Conservation (phyloP, 2,797 vertebrate species). For the Rhinophrynus dorsalis region DNA sequence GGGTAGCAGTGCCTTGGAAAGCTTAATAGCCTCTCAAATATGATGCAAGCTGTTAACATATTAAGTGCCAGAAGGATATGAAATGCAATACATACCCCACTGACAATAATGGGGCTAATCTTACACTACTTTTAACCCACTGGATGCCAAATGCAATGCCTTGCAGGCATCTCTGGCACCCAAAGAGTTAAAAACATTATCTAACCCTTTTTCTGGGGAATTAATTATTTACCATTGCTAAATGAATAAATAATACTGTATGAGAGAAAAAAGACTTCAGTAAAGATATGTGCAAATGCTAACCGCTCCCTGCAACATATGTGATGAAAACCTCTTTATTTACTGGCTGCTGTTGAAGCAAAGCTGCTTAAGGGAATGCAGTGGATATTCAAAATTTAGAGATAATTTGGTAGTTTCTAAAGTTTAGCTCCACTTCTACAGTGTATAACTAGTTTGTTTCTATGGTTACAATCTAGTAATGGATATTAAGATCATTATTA, state of each 20-base stretch:
- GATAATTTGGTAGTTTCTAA: not conserved
- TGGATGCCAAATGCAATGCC: too few relatives aligned
- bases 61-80: too few relatives aligned
- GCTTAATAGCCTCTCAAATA: not conserved
- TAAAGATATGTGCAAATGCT: constrained; percentile 41
- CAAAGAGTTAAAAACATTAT: too few relatives aligned
- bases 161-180: too few relatives aligned
- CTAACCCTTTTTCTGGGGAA: constrained; percentile 40
- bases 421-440: not conserved
- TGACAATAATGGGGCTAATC: too few relatives aligned
- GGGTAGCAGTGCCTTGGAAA: too few relatives aligned
- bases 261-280: constrained; percentile 32
- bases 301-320: constrained; percentile 27
- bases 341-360: constrained; percentile 17
- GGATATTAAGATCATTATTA: not conserved
- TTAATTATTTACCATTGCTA: constrained; percentile 54
- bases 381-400: not conserved
- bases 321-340: constrained; percentile 16
- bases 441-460: not conserved
- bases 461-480: not conserved
- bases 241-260: constrained; percentile 54
- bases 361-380: constrained; percentile 16
- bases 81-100: too few relatives aligned
- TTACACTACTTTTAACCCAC: constrained; percentile 45
- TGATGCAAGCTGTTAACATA: constrained; percentile 19